Base-by-base conservation (phyloP, 2,113 vertebrate species). In the Channa maculata region DNA sequence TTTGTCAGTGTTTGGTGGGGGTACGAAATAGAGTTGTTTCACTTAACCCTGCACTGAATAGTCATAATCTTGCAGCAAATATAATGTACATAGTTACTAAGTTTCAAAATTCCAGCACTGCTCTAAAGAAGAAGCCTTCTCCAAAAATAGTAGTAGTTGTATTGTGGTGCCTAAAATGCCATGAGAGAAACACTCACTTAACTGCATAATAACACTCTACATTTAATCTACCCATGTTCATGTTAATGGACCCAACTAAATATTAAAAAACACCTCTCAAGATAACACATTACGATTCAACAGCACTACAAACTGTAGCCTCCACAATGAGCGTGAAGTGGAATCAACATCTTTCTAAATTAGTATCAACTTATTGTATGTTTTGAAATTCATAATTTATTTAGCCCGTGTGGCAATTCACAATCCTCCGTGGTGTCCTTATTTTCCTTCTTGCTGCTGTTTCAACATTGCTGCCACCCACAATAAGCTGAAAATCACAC, bases 401-500 rank as follows among this genome's bases (percentile, higher is more conserved):
- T 43, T 10, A 3, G 14, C 37, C 54, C 36, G n/a, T 15, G 46
- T 44, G 48, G 64, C 13, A 44, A 5, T 55, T 45, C 48, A 52
- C 58, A 24, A 45, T 36, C 58, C 45, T 49, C 64, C 41, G 46
- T n/a, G 8, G 9, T 15, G 13, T 75, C 15, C 34, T 41, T 55
- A 52, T 62, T 66, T 66, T 48, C 36, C 70, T 39, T 11, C 71
- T 62, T 12, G 15, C 49, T 43, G 63, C 13, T 14, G 4, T 38
- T 6, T 38, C 8, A 41, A 33, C 15, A 37, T 49, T 54, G 48
- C 37, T 36, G 51, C 58, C 46, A 6, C 15, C 46, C 15, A 4
- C 68, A 64, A 75, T 70, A 60, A 74, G 59, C 9, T 59, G 37
- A 49, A 75, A 37, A 49, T 60, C 46, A 60, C n/a, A n/a, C 43